Base-by-base conservation (phyloP, 2,113 vertebrate species). In the Tragulus kanchil region DNA sequence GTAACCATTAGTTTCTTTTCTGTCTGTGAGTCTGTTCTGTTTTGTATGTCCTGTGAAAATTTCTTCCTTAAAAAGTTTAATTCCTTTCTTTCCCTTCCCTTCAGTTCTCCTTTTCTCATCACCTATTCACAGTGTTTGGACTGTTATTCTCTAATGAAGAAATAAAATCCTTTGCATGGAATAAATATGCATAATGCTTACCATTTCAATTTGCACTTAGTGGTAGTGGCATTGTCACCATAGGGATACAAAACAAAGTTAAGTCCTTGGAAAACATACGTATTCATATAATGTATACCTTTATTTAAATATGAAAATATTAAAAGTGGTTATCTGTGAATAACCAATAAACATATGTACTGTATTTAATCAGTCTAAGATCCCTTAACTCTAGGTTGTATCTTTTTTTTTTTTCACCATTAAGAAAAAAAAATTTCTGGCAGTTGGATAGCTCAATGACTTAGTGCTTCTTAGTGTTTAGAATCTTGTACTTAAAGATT, bases 241-340 rank as follows among this genome's bases (percentile, higher is more conserved):
- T 23, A 86, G 15, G 26, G 21, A 36, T 65, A 26, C 54, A 83
- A 85, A 78, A 50, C 28, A 90, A 94, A 96, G 81, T 71, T 59
- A 50, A 28, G 16, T 86, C 17, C 56, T 75, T 56, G 17, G 61
- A 48, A 56, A 92, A 88, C 85, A 52, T 58, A 89, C 13, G 3
- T 45, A 10, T 82, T 62, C 48, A 36, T 42, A 45, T 45, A 75
- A 82, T 82, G 77, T 83, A 45, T 86, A 56, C 45, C 81, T 87
- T 87, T 92, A 77, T 75, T 86, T 95, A 71, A 67, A 64, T 85
- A 69, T 82, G 48, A 62, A 73, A 85, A 54, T 45, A 58, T 89
- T 69, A 45, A 67, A 73, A 50, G 28, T 79, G 62, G 9, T 15
- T 75, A 6, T 78, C 90, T 95, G 36, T n/a, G n/a, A n/a, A n/a